These are phyloP conservation scores for Chymomyza caudatula DNA, from an alignment of 2,888 invertebrate species.

Conservation along the genomic window DNA sequence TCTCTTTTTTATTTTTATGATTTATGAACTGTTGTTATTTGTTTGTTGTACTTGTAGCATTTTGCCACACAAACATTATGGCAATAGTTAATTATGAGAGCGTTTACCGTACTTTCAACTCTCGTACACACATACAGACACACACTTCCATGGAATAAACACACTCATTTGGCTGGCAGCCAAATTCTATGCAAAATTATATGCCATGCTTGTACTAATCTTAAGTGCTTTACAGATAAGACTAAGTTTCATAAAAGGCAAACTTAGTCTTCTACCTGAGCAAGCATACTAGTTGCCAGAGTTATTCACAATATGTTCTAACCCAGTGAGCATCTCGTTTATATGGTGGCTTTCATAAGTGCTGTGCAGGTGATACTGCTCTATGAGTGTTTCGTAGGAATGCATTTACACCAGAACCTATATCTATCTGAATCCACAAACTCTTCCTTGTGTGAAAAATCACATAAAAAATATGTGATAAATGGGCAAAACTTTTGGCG, in stretches of 20 bases:
- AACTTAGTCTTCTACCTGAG: not conserved
- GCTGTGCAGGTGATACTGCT: too few species aligned
- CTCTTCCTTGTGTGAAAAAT: too few species aligned
- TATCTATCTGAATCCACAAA: too few species aligned
- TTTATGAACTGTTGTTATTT: constrained; percentile 25
- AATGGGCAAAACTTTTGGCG: too few species aligned
- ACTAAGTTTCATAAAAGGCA: not conserved
- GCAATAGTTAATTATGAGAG: constrained; percentile 47
- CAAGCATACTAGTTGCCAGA: not conserved
- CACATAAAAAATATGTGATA: too few species aligned
- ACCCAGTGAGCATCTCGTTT: too few species aligned
- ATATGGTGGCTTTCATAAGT: too few species aligned
- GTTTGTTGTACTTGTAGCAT: constrained; percentile 6
- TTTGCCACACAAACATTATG: not conserved
- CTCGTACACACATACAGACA: too few species aligned
- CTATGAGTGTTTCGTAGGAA: too few species aligned
- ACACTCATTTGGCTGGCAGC: not conserved
- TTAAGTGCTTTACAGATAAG: not conserved
- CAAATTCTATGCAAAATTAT: not conserved
- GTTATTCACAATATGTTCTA: too few species aligned
- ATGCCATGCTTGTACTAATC: not conserved
- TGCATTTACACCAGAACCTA: too few species aligned
- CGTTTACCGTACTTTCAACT: not conserved
- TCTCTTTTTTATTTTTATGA: constrained; percentile 7
- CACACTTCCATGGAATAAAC: not conserved